Evolutionary conservation across 2,888 invertebrate species (phyloP).

Genomic region (Tridacna gigas): DNA sequence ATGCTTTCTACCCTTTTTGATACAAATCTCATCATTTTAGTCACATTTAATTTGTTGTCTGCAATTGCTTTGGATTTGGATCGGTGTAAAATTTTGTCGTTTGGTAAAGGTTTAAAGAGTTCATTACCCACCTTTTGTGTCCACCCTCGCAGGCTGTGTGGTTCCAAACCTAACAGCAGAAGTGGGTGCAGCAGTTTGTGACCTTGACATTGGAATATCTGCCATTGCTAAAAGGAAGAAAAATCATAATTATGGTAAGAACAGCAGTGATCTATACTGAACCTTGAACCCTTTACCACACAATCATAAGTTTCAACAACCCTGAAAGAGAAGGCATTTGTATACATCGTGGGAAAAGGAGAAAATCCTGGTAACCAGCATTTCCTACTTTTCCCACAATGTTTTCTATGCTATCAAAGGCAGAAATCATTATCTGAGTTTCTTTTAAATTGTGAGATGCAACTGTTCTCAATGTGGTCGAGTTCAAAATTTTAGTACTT

Average conservation of each 20-base stretch:
- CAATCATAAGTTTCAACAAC: background rate
- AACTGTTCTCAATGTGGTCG: no score
- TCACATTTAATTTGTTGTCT: no score
- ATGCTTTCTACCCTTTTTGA: no score
- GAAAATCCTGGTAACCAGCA: background rate
- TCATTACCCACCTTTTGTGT: conserved; percentile 67
- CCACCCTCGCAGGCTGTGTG: conserved; percentile 64
- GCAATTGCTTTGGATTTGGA: no score
- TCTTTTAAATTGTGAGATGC: no score
- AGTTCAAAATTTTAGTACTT: no score
- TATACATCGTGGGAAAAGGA: background rate
- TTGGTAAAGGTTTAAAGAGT: background rate
- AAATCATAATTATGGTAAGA: no score
- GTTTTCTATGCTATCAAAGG: no score
- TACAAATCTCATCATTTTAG: no score
- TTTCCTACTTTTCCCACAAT: background rate
- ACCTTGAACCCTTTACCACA: background rate
- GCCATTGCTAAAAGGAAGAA: conserved; percentile 43
- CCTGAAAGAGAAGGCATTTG: background rate
- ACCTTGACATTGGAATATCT: conserved; percentile 20
- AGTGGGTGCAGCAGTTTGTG: conserved; percentile 41
- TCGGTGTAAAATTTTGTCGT: background rate
- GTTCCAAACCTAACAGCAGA: conserved; percentile 71
- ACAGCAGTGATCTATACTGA: no score
- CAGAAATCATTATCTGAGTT: no score